Evolutionary conservation across 2,888 invertebrate genomes (phyloP).

Genomic region (Colostygia pectinataria): DNA sequence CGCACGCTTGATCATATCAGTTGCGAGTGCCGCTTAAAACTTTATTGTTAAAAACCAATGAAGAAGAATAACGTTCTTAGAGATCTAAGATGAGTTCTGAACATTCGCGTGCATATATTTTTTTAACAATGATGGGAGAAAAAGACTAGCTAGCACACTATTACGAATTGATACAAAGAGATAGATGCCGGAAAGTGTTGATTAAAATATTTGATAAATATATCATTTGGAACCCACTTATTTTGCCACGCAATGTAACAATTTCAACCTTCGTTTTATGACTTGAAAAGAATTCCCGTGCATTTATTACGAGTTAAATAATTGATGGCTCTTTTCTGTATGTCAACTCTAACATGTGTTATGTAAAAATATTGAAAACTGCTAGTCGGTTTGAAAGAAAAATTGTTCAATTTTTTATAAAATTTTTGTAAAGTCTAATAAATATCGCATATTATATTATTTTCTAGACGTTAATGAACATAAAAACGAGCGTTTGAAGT

Average conservation of each 20-base stretch:
- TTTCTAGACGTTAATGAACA: neutral
- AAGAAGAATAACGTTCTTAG: no score
- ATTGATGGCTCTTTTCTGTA: constrained; percentile 9
- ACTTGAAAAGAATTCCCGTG: constrained; percentile 10
- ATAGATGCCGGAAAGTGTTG: no score
- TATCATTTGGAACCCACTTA: constrained; percentile 12
- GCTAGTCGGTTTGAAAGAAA: neutral
- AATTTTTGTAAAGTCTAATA: constrained; percentile 1
- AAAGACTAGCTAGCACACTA: no score
- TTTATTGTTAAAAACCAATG: no score
- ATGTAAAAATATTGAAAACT: constrained; percentile 1
- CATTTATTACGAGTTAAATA: constrained; percentile 12
- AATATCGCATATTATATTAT: neutral
- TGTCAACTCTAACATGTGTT: constrained; percentile 12
- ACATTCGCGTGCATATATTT: no score
- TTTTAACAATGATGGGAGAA: no score
- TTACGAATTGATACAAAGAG: no score
- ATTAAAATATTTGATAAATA: constrained; percentile 7
- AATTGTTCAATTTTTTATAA: constrained; percentile 3
- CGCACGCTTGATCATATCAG: no score
- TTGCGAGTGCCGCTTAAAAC: no score
- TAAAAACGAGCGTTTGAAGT: neutral
- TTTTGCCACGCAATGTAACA: constrained; percentile 16
- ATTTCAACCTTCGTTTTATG: constrained; percentile 11
- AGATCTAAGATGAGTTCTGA: no score